Conservation (phyloP, 2,113 vertebrate genomes). For the Gymnobelideus leadbeateri region DNA sequence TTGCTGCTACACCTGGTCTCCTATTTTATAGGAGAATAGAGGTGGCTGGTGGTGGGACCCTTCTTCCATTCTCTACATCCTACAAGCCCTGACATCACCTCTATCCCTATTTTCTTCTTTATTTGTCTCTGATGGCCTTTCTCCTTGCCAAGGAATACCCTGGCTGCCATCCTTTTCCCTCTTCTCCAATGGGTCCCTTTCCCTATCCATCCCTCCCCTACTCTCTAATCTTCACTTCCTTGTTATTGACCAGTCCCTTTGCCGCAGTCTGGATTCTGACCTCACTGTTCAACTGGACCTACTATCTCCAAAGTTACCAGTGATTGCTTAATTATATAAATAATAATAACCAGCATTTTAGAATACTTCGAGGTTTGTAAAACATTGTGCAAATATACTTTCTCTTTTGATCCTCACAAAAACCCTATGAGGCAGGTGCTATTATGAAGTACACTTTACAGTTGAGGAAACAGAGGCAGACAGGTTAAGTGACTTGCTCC, state of each 20-base stretch:
- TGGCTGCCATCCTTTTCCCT: neutral
- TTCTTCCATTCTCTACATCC: neutral
- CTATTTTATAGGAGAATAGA: neutral
- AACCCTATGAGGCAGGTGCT: neutral
- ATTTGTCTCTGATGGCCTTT: neutral
- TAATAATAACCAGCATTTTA: neutral
- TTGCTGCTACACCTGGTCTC: no score
- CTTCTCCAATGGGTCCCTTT: neutral
- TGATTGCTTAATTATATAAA: no score
- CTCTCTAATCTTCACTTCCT: neutral
- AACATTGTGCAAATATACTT: neutral
- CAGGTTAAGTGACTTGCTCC: neutral
- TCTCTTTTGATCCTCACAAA: conserved; percentile 20
- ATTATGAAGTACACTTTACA: conserved; percentile 22
- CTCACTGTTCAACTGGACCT: neutral
- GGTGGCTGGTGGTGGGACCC: neutral
- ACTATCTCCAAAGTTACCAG: neutral
- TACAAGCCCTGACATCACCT: neutral
- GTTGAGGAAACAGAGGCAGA: neutral
- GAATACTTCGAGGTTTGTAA: neutral
- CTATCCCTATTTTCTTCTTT: neutral
- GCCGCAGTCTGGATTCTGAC: neutral
- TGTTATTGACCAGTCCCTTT: neutral
- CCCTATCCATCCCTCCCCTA: no score
- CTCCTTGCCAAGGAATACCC: neutral